phyloP scores from a whole-genome alignment of 64 coral and sea anemone species.

The Anthopleura sola region DNA sequence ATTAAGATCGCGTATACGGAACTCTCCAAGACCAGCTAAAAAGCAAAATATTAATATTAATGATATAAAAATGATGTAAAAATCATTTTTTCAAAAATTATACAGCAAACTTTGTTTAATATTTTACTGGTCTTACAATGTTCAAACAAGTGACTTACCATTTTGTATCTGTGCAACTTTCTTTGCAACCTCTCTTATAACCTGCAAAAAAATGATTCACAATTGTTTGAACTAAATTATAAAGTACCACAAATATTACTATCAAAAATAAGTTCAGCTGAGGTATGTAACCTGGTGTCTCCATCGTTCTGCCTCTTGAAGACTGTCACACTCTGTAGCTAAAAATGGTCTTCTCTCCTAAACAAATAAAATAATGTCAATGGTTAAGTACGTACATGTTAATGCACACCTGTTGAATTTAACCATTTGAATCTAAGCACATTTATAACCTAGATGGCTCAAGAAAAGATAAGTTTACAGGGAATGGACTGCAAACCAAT shows the following conservation, averaged over 20 bases:
- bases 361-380: conserved; percentile 1
- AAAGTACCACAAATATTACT: too few species aligned
- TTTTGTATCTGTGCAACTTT: conserved; percentile 99
- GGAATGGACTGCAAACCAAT: too few species aligned
- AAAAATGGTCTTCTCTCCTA: conserved; percentile 93
- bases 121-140: too few species aligned
- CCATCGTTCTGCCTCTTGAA: conserved; percentile 96
- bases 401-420: background rate
- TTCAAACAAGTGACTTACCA: conserved; percentile 34
- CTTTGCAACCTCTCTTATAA: conserved; percentile 95
- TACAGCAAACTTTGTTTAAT: background rate
- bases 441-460: too few species aligned
- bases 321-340: conserved; percentile 89
- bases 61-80: background rate
- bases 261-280: too few species aligned
- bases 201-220: conserved; percentile 25
- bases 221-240: too few species aligned
- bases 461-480: too few species aligned
- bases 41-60: background rate
- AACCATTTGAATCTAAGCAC: too few species aligned
- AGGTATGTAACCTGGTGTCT: conserved; percentile 63
- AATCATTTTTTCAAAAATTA: background rate
- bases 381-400: too few species aligned
- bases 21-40: conserved; percentile 97
- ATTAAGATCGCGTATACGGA: conserved; percentile 94